Conservation (phyloP, 2,797 vertebrate genomes). For the Alcedo quadribrachys region DNA sequence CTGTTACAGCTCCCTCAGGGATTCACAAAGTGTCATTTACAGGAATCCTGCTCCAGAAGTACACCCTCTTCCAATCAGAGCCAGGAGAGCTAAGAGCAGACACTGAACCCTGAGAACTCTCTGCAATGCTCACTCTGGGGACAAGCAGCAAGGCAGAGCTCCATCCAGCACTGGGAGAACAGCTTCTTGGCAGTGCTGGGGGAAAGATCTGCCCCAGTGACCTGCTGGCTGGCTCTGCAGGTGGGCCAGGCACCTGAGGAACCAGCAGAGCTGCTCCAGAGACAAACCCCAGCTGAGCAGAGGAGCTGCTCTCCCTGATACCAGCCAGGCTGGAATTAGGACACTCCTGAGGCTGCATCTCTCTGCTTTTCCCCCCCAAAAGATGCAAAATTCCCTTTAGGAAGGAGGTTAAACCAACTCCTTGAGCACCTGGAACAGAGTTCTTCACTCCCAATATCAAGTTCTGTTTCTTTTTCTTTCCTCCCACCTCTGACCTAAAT, state of each 20-base stretch:
- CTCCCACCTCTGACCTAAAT: constrained; percentile 29
- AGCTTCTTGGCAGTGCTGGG: fast-evolving
- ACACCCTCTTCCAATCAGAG: constrained; percentile 59
- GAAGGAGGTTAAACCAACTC: not conserved
- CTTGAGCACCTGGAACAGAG: not conserved
- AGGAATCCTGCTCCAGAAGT: constrained; percentile 58
- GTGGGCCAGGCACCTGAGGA: fast-evolving
- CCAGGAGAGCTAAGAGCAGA: not conserved
- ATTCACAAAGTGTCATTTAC: constrained; percentile 61
- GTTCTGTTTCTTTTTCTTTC: not conserved
- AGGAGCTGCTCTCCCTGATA: not conserved
- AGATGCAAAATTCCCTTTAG: not conserved
- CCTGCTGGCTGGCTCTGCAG: fast-evolving
- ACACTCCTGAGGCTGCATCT: not conserved
- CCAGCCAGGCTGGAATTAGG: not conserved
- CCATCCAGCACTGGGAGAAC: not conserved
- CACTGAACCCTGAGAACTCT: not conserved
- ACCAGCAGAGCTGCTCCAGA: not conserved
- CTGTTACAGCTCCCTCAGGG: constrained; percentile 49
- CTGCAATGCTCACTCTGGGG: not conserved
- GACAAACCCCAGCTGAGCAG: fast-evolving
- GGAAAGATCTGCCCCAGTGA: not conserved
- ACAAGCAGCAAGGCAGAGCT: not conserved
- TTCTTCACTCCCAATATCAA: not conserved
- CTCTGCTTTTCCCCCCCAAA: not conserved